phyloP scores from a whole-genome alignment of 2,888 invertebrate species.

The Mimas tiliae region DNA sequence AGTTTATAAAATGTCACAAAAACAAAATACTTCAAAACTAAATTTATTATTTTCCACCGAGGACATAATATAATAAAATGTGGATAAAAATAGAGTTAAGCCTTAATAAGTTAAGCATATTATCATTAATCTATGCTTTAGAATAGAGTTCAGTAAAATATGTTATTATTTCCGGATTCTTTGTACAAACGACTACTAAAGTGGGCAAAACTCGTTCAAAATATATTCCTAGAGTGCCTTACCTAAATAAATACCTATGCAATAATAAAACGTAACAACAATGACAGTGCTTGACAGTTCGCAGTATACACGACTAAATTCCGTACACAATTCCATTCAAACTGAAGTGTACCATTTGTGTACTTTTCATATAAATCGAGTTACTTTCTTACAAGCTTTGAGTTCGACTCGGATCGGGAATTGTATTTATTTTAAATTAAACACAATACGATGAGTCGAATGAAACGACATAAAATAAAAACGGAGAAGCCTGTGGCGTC shows the following conservation, averaged over 20 bases:
- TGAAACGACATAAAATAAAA: slow-evolving; percentile 62
- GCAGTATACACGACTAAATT: slow-evolving; percentile 5
- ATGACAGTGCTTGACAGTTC: not conserved
- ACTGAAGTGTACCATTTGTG: no score
- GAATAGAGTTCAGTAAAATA: no score
- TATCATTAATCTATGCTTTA: no score
- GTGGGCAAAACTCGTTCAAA: no score
- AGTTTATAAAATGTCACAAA: not conserved
- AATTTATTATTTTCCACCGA: no score
- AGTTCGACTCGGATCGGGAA: not conserved
- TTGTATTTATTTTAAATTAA: not conserved
- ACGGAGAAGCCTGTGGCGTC: slow-evolving; percentile 60
- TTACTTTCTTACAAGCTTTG: not conserved
- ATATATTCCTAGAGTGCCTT: no score
- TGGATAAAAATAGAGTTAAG: no score
- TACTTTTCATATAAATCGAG: not conserved
- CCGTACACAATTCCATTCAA: not conserved
- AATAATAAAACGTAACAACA: not conserved
- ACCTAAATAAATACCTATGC: no score
- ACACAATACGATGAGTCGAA: slow-evolving; percentile 34
- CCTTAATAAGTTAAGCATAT: no score
- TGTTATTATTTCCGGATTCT: no score
- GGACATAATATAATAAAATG: no score
- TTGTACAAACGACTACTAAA: no score
- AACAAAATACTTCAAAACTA: not conserved